Percentiles rank a stretch among this genome's conserved stretches.
phyloP scores from a whole-genome alignment of 2,113 vertebrate species.

The Climacteris rufus region DNA sequence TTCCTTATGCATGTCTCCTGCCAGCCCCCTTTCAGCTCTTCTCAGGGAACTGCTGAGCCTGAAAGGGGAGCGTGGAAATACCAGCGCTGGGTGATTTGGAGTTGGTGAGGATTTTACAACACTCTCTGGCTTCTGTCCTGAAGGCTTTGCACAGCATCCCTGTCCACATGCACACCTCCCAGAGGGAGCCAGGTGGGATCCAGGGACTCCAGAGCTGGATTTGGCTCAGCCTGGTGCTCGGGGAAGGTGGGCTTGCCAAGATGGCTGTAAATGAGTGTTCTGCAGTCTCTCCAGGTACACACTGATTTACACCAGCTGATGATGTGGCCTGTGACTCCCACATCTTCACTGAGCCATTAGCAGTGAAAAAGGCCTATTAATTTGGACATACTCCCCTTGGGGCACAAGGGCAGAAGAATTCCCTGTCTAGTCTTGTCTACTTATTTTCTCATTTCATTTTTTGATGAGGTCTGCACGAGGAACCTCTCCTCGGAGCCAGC shows the following conservation, averaged over 20 bases:
- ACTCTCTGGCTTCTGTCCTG: background rate
- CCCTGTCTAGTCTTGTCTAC: slow-evolving; percentile 25
- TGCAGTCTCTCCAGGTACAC: background rate
- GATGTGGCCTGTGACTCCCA: background rate
- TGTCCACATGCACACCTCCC: background rate
- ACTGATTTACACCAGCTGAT: background rate
- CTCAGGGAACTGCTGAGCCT: background rate
- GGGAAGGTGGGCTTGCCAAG: background rate
- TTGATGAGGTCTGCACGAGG: slow-evolving; percentile 46
- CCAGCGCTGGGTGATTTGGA: background rate
- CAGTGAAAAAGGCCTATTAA: slow-evolving; percentile 24
- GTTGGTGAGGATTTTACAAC: background rate
- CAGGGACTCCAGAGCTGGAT: background rate
- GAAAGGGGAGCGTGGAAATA: background rate
- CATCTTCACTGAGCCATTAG: slow-evolving; percentile 25
- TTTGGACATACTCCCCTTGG: slow-evolving; percentile 17
- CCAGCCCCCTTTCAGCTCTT: background rate
- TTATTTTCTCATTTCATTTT: slow-evolving; percentile 62
- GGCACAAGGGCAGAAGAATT: slow-evolving; percentile 49
- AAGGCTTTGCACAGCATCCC: background rate
- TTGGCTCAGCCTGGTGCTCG: background rate
- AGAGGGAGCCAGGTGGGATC: background rate
- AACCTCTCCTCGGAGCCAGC: slow-evolving; percentile 3
- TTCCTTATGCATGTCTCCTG: background rate
- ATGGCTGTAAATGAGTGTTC: background rate